Conservation (phyloP, 1,140 invertebrate genomes). For the Manduca sexta region DNA sequence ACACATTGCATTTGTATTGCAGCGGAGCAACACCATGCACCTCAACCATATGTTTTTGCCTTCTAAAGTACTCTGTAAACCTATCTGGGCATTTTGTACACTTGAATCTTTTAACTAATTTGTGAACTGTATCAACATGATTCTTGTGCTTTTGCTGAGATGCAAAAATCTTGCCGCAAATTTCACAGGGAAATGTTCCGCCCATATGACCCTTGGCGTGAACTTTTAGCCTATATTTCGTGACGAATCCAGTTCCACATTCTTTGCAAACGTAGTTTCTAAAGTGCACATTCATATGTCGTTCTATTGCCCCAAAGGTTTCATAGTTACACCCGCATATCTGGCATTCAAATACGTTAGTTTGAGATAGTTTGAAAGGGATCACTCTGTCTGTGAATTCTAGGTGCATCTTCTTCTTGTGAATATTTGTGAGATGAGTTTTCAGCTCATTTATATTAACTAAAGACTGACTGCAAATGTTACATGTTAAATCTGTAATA, state of each 20-base stretch:
- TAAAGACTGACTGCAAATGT: slow-evolving; percentile 27
- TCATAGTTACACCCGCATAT: slow-evolving; percentile 51
- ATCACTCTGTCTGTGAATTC: slow-evolving; percentile 49
- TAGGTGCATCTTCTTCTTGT: slow-evolving; percentile 40
- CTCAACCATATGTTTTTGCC: slow-evolving; percentile 34
- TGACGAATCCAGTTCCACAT: slow-evolving; percentile 57
- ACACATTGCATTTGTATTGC: slow-evolving; percentile 44
- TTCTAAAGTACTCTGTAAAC: slow-evolving; percentile 38
- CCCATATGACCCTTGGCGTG: slow-evolving; percentile 49
- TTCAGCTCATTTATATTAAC: slow-evolving; percentile 46
- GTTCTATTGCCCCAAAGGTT: slow-evolving; percentile 56
- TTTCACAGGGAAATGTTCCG: slow-evolving; percentile 40
- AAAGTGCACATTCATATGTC: slow-evolving; percentile 62
- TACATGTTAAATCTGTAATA: slow-evolving; percentile 45
- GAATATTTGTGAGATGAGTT: slow-evolving; percentile 39
- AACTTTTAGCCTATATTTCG: slow-evolving; percentile 52
- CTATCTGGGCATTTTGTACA: slow-evolving; percentile 36
- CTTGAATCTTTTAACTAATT: slow-evolving; percentile 44
- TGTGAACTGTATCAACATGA: slow-evolving; percentile 51
- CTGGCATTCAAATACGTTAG: slow-evolving; percentile 43
- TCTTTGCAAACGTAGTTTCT: slow-evolving; percentile 61
- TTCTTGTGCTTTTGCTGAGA: slow-evolving; percentile 54
- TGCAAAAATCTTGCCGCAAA: slow-evolving; percentile 47
- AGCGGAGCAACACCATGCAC: slow-evolving; percentile 40
- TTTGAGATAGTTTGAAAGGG: slow-evolving; percentile 42